phyloP scores from a whole-genome alignment of 2,888 invertebrate species.

The Horisme vitalbata region DNA sequence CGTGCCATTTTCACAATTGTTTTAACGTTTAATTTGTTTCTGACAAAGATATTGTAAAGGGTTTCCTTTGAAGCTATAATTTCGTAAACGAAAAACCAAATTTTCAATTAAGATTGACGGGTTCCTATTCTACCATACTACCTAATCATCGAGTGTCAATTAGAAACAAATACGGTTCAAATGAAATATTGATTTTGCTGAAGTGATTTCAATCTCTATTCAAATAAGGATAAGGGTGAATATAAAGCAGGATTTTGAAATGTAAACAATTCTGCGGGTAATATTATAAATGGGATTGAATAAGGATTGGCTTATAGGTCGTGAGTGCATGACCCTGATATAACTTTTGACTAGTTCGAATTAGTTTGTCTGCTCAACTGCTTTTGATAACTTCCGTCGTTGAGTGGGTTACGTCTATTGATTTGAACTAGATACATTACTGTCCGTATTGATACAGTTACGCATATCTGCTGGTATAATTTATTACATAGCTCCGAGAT shows the following conservation, averaged over 20 bases:
- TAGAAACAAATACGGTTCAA: slow-evolving; percentile 18
- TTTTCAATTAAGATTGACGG: slow-evolving; percentile 26
- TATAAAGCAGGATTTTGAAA: slow-evolving; percentile 18
- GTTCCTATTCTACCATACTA: slow-evolving; percentile 19
- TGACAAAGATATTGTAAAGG: not conserved
- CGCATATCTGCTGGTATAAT: too few species aligned
- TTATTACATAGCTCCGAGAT: too few species aligned
- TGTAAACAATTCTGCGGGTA: slow-evolving; percentile 28
- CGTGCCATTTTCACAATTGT: too few species aligned
- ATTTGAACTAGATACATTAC: slow-evolving; percentile 38
- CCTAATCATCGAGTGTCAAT: slow-evolving; percentile 22
- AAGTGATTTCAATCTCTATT: slow-evolving; percentile 24
- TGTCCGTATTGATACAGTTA: too few species aligned
- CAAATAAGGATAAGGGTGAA: slow-evolving; percentile 20
- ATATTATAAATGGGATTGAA: slow-evolving; percentile 22
- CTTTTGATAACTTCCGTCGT: slow-evolving; percentile 68
- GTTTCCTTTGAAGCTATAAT: not conserved
- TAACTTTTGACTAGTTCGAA: slow-evolving; percentile 61
- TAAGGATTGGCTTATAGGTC: slow-evolving; percentile 37
- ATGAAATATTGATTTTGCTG: slow-evolving; percentile 10
- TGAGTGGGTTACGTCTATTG: slow-evolving; percentile 46
- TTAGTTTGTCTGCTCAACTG: slow-evolving; percentile 67
- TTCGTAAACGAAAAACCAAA: slow-evolving; percentile 3
- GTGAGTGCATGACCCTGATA: slow-evolving; percentile 54
- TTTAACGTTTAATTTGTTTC: too few species aligned